phyloP scores from a whole-genome alignment of 2,113 vertebrate genomes.

The Scolopax mira region DNA sequence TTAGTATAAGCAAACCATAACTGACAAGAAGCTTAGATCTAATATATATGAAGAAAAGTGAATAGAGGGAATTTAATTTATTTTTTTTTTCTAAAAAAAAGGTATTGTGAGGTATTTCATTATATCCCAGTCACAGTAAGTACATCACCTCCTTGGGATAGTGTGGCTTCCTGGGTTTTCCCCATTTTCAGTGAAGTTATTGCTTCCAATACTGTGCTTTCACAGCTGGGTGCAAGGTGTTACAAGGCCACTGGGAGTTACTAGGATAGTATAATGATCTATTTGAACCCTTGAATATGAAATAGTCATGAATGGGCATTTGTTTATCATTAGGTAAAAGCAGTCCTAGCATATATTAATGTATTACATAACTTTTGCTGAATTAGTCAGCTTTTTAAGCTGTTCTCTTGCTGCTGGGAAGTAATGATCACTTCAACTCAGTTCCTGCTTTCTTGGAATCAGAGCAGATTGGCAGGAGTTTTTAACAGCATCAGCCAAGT shows the following conservation, averaged over 20 bases:
- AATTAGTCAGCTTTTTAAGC: slow-evolving; percentile 26
- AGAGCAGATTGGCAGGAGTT: slow-evolving; percentile 12
- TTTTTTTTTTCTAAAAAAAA: not conserved
- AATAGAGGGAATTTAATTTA: not conserved
- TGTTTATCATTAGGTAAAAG: not conserved
- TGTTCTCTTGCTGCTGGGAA: not conserved
- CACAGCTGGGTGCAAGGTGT: not conserved
- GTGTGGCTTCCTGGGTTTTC: not conserved
- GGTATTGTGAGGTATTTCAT: not conserved
- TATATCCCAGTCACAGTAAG: not conserved
- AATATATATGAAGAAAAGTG: not conserved
- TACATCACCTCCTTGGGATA: not conserved
- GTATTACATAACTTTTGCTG: not conserved
- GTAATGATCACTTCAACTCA: not conserved
- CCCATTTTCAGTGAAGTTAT: not conserved
- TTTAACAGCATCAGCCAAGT: slow-evolving; percentile 19
- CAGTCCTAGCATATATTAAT: not conserved
- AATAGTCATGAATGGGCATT: not conserved
- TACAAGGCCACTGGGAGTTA: not conserved
- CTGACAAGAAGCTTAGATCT: not conserved
- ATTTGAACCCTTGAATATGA: not conserved
- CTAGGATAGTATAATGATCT: not conserved
- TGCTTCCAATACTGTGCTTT: not conserved
- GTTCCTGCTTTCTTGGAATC: slow-evolving; percentile 51
- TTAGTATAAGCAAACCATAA: not conserved